Evolutionary conservation across 2,113 vertebrate species (phyloP).

Genomic region (Galbula dea): DNA sequence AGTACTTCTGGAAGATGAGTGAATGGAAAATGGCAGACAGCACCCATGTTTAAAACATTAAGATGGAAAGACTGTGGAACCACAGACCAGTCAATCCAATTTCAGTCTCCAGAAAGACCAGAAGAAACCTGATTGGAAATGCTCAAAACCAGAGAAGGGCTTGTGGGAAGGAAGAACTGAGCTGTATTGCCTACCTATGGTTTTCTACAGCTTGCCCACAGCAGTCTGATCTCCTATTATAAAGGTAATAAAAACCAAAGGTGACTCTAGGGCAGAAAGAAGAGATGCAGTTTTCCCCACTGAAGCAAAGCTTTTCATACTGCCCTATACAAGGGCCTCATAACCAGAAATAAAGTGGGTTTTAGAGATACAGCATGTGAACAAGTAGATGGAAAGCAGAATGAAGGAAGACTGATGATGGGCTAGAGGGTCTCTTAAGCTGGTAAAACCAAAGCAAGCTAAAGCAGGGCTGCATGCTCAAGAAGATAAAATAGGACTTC

Average conservation of each 20-base stretch:
- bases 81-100: background rate
- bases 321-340: background rate
- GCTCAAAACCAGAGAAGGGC: background rate
- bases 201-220: background rate
- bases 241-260: background rate
- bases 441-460: background rate
- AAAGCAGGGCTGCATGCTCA: background rate
- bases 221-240: background rate
- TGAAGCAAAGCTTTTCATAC: background rate
- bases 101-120: background rate
- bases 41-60: background rate
- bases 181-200: background rate
- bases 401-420: rapidly evolving
- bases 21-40: background rate
- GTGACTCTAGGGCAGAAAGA: background rate
- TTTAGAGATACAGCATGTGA: background rate
- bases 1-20: background rate
- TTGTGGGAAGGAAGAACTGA: background rate
- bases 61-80: background rate
- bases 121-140: background rate
- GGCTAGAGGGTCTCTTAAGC: background rate
- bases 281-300: background rate
- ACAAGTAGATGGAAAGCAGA: background rate
- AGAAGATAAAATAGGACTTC: background rate
- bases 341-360: too few relatives aligned